phyloP scores from a whole-genome alignment of 92 coral and sea anemone species.

The Porites rus region DNA sequence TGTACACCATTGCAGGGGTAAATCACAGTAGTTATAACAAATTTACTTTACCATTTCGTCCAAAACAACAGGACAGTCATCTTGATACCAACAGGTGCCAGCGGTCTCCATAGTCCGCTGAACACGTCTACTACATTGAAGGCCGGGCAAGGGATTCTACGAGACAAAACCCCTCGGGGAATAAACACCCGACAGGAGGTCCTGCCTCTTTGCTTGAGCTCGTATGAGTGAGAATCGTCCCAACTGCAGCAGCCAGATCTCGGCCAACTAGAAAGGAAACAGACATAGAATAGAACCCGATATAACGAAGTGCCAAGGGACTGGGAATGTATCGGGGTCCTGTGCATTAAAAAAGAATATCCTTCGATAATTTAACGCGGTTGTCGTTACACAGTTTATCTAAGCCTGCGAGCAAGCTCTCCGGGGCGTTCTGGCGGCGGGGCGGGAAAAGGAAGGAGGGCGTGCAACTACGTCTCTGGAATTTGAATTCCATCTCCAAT shows the following conservation, averaged over 20 bases:
- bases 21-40: background rate
- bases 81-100: conserved; percentile 44
- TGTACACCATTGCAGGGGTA: too few species aligned
- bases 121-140: conserved; percentile 81
- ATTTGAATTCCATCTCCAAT: too few species aligned
- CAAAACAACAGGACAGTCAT: conserved; percentile 87
- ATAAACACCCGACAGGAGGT: conserved; percentile 48
- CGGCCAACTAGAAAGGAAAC: conserved; percentile 62
- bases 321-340: background rate
- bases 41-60: conserved; percentile 89
- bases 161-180: conserved; percentile 74
- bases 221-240: conserved; percentile 75
- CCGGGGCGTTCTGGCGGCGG: too few species aligned
- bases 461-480: too few species aligned
- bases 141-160: conserved; percentile 82
- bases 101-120: conserved; percentile 58
- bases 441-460: too few species aligned
- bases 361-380: too few species aligned
- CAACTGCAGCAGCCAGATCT: conserved; percentile 60
- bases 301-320: too few species aligned
- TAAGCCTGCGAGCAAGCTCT: too few species aligned
- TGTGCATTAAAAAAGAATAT: too few species aligned
- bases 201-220: conserved; percentile 54
- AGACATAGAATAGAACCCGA: background rate
- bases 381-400: too few species aligned